Evolutionary conservation across 2,888 invertebrate species (phyloP), one percentile per base, ranked within the genome.

Genomic region (Sarcophaga variegata): DNA sequence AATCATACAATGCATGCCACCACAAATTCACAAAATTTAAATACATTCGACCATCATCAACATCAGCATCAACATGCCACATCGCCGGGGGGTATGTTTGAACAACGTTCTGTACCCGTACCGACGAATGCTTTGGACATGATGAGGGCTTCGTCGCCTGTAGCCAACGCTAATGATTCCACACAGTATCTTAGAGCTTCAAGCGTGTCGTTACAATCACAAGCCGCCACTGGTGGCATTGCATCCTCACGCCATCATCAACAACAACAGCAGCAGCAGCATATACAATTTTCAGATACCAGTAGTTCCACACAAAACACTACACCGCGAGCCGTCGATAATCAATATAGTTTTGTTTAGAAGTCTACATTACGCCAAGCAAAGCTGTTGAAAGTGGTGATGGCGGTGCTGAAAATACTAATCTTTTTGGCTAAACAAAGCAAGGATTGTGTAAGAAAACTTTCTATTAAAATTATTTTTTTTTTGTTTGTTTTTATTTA

Each of bases 261-360:
- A 25, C 87, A 79, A 60, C 87, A 82, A 67, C 85, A 86, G 27
- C 85, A 83, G 59, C 90, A 88, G 37, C 85, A 83, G 59, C 90
- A 90, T 45, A 82, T 89, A 70, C 88, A 85, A 47, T 88, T 80
- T 77, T 22, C 86, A 17, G 86, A 88, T 62, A 47, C 82, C 63
- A 87, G 81, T 66, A 89, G 77, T 47, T 72, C 85, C 64, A 81
- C 87, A 27, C 87, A 89, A 66, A 91, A 90, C 85, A 90, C 90
- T 49, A 93, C 93, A 54, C 93, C 92, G 25, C 92, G 97, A 81
- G 97, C 97, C 37, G 95, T 97, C 20, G 97, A 97, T 93, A 97
- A 97, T 94, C 97, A 97, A 89, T 97, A 97, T 93, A 96, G 96
- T 92, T 96, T 96, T 93, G 96, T 96, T 88, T 96, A 94, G 94